These are phyloP conservation scores for Aurelia sp. DNA, from an alignment of 30 jellyfish, hydroid and myxozoan genomes.

Conservation along the genomic window DNA sequence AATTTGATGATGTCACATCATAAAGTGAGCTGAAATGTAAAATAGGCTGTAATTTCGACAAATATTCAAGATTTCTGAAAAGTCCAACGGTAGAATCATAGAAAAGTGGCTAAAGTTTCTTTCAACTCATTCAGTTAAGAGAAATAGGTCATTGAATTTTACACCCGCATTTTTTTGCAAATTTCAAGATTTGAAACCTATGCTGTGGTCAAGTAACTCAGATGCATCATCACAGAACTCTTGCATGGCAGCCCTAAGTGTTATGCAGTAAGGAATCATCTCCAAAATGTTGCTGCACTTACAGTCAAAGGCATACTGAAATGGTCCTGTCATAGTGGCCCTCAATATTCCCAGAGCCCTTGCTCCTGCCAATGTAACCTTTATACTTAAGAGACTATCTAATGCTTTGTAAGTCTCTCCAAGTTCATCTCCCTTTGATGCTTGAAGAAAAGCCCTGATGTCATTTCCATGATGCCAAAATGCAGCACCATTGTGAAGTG, in stretches of 20 bases:
- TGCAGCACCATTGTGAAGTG: conserved; percentile 42
- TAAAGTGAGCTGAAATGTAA: too few species aligned
- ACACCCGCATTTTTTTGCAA: too few species aligned
- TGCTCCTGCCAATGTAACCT: conserved; percentile 39
- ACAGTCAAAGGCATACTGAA: conserved; percentile 13
- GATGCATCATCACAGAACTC: neutral
- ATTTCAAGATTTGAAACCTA: too few species aligned
- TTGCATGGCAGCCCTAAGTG: conserved; percentile 2
- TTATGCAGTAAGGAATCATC: conserved; percentile 13
- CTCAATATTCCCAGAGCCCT: conserved; percentile 30
- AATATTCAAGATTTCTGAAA: too few species aligned
- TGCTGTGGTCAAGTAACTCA: too few species aligned
- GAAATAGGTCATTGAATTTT: too few species aligned
- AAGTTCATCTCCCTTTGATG: neutral
- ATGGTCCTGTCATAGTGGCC: conserved; percentile 5
- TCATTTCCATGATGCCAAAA: conserved; percentile 26
- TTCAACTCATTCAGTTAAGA: too few species aligned
- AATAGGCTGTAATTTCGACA: too few species aligned
- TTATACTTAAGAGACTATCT: neutral
- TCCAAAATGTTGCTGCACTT: conserved; percentile 8
- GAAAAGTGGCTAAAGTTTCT: too few species aligned
- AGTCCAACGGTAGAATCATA: too few species aligned
- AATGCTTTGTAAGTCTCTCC: conserved; percentile 1
- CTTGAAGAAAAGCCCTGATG: conserved; percentile 1
- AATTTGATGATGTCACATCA: too few species aligned